These are phyloP conservation scores for Myrmophylax atrothorax DNA, from an alignment of 2,113 vertebrate species.

Conservation along the genomic window DNA sequence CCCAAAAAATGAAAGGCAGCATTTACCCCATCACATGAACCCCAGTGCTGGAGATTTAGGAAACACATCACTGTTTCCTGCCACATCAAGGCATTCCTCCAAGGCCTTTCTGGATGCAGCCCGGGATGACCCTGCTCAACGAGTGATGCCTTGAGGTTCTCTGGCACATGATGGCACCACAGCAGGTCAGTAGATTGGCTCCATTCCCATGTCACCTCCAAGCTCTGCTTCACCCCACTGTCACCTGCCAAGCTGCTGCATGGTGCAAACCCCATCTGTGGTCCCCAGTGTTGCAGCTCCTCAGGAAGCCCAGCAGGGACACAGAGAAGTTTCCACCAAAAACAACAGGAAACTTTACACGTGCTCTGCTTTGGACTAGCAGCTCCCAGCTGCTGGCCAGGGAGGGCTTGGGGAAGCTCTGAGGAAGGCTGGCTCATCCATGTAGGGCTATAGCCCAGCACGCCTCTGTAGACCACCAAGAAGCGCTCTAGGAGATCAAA, in stretches of 20 bases:
- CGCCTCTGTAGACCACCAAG: fast-evolving
- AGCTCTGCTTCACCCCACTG: fast-evolving
- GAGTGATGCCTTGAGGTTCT: fast-evolving
- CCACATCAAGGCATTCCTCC: not conserved
- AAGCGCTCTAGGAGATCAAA: not conserved
- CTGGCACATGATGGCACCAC: fast-evolving
- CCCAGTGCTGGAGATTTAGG: not conserved
- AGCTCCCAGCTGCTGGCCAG: not conserved
- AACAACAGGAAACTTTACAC: conserved; percentile 7
- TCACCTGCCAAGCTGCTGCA: not conserved
- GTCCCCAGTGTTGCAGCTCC: not conserved
- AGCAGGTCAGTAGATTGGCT: fast-evolving
- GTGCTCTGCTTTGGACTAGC: not conserved
- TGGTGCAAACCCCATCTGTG: fast-evolving
- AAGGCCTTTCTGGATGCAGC: fast-evolving
- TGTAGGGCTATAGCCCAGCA: not conserved
- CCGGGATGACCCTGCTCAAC: fast-evolving
- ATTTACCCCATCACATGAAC: not conserved
- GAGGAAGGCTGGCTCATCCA: not conserved
- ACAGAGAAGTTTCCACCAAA: not conserved
- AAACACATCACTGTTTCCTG: not conserved
- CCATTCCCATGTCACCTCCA: not conserved
- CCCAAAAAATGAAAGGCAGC: not conserved
- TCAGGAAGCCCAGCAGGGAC: not conserved
- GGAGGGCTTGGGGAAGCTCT: not conserved